Conservation (phyloP, 2,797 vertebrate species). For the Melanotaenia parkinsoni region DNA sequence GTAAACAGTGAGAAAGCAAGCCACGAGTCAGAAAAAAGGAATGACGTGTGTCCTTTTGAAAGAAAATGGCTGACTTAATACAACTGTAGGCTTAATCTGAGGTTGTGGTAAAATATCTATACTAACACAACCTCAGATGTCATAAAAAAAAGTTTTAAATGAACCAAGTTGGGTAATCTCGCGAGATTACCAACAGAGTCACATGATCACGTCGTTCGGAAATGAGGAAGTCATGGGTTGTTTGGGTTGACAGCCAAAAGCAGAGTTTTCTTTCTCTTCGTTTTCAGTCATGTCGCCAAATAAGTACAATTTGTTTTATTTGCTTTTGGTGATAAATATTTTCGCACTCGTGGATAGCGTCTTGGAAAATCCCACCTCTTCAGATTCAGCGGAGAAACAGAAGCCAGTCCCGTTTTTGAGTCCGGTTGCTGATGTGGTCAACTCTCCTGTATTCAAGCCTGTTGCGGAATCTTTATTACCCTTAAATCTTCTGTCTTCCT, state of each 20-base stretch:
- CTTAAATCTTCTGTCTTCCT: conserved; percentile 60
- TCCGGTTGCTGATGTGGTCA: not conserved
- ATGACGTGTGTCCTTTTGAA: too few species aligned
- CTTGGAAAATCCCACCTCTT: not conserved
- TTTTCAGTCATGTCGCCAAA: conserved; percentile 56
- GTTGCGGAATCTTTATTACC: not conserved
- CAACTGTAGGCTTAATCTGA: too few species aligned
- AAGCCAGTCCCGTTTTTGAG: not conserved
- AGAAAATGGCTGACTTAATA: too few species aligned
- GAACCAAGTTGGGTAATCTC: conserved; percentile 44
- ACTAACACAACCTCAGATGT: too few species aligned
- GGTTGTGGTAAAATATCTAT: too few species aligned
- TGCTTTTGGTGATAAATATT: conserved; percentile 11
- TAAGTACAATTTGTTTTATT: conserved; percentile 1
- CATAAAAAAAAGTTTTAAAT: too few species aligned
- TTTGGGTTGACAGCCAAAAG: conserved; percentile 8
- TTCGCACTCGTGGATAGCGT: not conserved
- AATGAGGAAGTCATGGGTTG: conserved; percentile 77
- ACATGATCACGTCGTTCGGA: conserved; percentile 63
- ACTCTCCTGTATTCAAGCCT: conserved; percentile 41
- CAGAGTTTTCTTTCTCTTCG: not conserved
- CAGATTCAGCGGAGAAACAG: conserved; percentile 11
- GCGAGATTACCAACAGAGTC: conserved; percentile 68
- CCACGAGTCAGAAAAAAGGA: too few species aligned
- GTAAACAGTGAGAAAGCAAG: too few species aligned